Conservation (phyloP, 2,888 invertebrate genomes). For the Celastrina argiolus region DNA sequence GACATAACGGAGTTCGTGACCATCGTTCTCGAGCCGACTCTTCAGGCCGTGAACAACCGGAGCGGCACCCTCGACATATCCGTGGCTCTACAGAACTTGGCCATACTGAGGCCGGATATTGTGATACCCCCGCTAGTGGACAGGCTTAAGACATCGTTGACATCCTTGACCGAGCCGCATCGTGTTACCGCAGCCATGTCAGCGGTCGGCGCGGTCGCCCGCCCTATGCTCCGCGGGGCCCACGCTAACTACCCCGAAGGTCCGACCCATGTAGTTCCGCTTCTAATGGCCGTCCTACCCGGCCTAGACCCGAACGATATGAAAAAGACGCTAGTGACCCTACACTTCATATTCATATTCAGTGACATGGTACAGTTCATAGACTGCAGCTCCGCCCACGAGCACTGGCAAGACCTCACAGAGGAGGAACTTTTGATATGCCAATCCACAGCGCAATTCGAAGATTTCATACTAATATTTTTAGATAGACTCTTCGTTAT, state of each 20-base stretch:
- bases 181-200: conserved; percentile 85
- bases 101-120: conserved; percentile 87
- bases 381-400: conserved; percentile 88
- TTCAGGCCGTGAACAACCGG: conserved; percentile 88
- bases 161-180: conserved; percentile 93
- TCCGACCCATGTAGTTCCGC: conserved; percentile 87
- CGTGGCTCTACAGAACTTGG: conserved; percentile 84
- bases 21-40: conserved; percentile 83
- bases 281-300: conserved; percentile 88
- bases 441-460: conserved; percentile 89
- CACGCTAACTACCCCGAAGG: conserved; percentile 83
- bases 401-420: conserved; percentile 82
- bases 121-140: conserved; percentile 91
- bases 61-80: conserved; percentile 80
- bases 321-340: conserved; percentile 84
- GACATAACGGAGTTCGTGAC: conserved; percentile 90
- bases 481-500: conserved; percentile 86
- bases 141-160: conserved; percentile 86
- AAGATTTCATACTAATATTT: conserved; percentile 92
- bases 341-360: conserved; percentile 87
- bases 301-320: conserved; percentile 95
- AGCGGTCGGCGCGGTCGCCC: conserved; percentile 82
- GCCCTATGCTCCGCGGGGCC: conserved; percentile 79
- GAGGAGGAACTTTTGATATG: conserved; percentile 87
- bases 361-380: conserved; percentile 88